Base-by-base conservation (phyloP, 2,113 vertebrate genomes). In the Solea solea region DNA sequence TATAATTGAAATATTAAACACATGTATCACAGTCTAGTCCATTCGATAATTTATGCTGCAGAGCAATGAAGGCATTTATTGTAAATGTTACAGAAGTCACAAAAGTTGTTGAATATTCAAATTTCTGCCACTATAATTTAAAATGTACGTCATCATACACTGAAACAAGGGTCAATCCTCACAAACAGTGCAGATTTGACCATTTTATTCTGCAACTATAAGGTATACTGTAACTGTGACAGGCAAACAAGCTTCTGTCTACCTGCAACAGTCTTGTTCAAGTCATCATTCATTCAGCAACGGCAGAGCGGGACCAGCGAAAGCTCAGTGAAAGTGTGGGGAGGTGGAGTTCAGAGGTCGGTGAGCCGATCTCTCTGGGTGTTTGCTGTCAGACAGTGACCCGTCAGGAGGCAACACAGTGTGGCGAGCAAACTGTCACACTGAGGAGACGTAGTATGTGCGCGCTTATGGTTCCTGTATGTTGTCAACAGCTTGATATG, bases 361-460 rank as follows among this genome's bases (percentile, higher is more conserved):
- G 34, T 34, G 45, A 10, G 45, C 28, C 64, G 65, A 75, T 66
- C 58, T 76, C 76, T 82, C 61, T 72, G 64, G 76, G 55, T 54
- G 72, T 79, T 72, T 76, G 64, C 82, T 87, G 87, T 81, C 85
- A 81, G 71, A 72, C 58, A 65, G 70, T 39, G 59, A 58, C 66
- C 70, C 76, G 71, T 83, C 55, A 77, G 81, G 66, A 59, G 78
- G 41, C 40, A 55, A 63, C 76, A 51, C 61, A 74, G 78, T 72
- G 73, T 79, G 64, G 72, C 59, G 64, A 44, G 58, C 64, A 80
- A 64, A 76, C 62, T 69, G 70, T 88, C 78, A 84, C 58, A 59
- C 65, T 64, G 74, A 41, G 16, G 79, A 73, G 62, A 74, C 77
- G 77, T 39, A 50, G 45, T 52, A 71, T 86, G 76, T 69, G 54